Evolutionary conservation across 1,140 invertebrate genomes (phyloP), one percentile per base, ranked within the genome.

Genomic region (Streblospio benedicti): DNA sequence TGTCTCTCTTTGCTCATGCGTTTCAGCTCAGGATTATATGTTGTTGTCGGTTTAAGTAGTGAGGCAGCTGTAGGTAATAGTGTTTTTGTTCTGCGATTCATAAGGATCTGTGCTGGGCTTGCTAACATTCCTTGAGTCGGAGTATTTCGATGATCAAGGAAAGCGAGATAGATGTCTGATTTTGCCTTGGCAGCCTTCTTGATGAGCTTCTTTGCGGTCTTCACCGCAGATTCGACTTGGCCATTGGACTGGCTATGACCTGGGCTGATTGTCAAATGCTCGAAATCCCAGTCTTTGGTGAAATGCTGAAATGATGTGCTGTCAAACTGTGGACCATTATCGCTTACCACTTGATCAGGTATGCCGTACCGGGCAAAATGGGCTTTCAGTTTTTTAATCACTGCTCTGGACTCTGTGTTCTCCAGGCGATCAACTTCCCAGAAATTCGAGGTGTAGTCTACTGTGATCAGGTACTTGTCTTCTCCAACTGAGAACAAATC

Each of bases 61-160:
- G n/a, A n/a, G n/a, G n/a, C n/a, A n/a, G n/a, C n/a, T n/a, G 35
- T 38, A 9, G 35, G 35, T 38, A 38, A 9, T 38, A 38, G 35
- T 9, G 35, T 38, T 38, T n/a, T 38, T 38, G 35, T 38, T n/a
- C 35, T n/a, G 9, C 9, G 35, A 38, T 38, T 9, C 9, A 38
- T 38, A 9, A 9, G n/a, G 9, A 9, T 9, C n/a, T 43, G 54
- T 20, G 25, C 54, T 14, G 54, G 54, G 6, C 27, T 32, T 41
- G 33, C 28, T 23, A 2, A 20, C 16, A 57, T 31, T 6, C 30
- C 20, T 5, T 18, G 18, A 43, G 41, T 25, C 35, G 65, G 62
- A 16, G 62, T 62, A 33, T 64, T 47, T 2, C 62, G 32, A 51
- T 60, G 60, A 12, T 43, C 43, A 2, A 66, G 33, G 30, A 66